Base-by-base conservation (phyloP, 2,888 invertebrate species). In the Euzetes globulus region DNA sequence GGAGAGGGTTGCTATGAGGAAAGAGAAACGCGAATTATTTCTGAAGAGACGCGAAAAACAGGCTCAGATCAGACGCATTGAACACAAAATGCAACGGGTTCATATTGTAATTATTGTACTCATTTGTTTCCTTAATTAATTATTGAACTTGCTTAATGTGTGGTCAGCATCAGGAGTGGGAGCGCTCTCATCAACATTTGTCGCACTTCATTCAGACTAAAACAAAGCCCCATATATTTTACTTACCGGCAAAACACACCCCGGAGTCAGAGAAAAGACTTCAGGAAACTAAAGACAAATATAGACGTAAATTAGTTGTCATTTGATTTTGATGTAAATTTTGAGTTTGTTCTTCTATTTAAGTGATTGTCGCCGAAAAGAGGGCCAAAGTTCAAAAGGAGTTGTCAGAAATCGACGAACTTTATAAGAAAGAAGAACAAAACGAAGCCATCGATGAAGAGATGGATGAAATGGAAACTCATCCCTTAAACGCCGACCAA, bases 61-160 rank as follows among this genome's bases (percentile, higher is more conserved):
- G 82, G 88, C 90, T 0, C 92, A 93, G 82, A 92, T 98, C 75
- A 88, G 90, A 80, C 88, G 90, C 73, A 85, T 98, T 52, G 95
- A 97, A 83, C 88, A 90, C 76, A 96, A 97, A 84, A 90, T 96
- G 88, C 88, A 88, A 52, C 86, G 94, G 9, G 90, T 94, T 78
- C 89, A 90, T 79, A 91, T 94, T 84, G 94, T 92, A 79, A 80
- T 82, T 78, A 33, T 75, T 60, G 6, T 63, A n/a, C 63, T 50
- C 27, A 25, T 70, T n/a, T 13, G n/a, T 41, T 70, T 13, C 11
- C 33, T 33, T 68, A 22, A 17, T 11, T 47, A 15, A 47, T 47
- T 7, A 17, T 47, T n/a, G 13, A 25, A 41, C 11, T 37, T 47
- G 15, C n/a, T n/a, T n/a, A n/a, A n/a, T 72, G 4, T 50, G 11